Base-by-base conservation (phyloP, 2,888 invertebrate species). In the Coleophora flavipennella region DNA sequence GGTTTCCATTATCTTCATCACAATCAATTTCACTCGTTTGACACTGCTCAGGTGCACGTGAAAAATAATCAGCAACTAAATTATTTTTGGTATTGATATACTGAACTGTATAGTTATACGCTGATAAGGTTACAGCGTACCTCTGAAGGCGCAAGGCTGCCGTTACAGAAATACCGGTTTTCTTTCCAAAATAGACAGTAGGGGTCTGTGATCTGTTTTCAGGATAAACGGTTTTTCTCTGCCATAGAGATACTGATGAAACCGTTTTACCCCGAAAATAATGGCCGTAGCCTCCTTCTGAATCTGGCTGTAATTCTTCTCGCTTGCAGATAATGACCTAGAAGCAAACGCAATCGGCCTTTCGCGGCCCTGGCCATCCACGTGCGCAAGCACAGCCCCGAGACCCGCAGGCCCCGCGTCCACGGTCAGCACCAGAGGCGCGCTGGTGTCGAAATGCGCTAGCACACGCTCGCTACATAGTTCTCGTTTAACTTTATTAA, bases 391-490 rank as follows among this genome's bases (percentile, higher is more conserved):
- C 25, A 46, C 40, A 8, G 46, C 46, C n/a, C 49, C 44, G 3
- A 48, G 37, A 8, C 49, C 46, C 7, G 35, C 20, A 1, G 46
- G 44, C 8, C 44, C 36, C 31, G 46, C 46, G 31, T 43, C 46
- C 11, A 44, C 44, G 13, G 38, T 32, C 27, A 49, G 27, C 25
- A 44, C 35, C 31, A 40, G 38, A 36, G 26, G 41, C 33, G 36
- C 35, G 13, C 12, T 8, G 8, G 39, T 20, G 9, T 48, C 42
- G 34, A 40, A 48, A 25, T 48, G 49, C 34, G 37, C 42, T 31
- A 45, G 37, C 31, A 42, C n/a, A n/a, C 29, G 29, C n/a, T 29
- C 10, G 29, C 10, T n/a, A 29, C n/a, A 3, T n/a, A 29, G 8
- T n/a, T 29, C n/a, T 9, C 8, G 29, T 20, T 20, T 20, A 4